Conservation (phyloP, 1,140 invertebrate species). For the Venustaconcha ellipsiformis region DNA sequence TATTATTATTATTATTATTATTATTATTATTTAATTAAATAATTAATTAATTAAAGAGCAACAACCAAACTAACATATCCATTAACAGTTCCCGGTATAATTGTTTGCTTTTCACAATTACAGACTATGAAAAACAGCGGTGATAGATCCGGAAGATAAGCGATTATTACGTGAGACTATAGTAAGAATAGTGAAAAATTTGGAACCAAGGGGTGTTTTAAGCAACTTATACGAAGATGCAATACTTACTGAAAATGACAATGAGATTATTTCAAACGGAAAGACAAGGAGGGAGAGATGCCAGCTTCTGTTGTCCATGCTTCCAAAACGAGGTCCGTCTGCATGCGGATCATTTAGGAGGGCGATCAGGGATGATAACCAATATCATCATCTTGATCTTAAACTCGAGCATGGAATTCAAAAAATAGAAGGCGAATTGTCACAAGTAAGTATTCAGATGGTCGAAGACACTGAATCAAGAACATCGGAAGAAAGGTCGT, state of each 20-base stretch:
- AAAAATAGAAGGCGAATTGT: background rate
- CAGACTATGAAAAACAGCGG: background rate
- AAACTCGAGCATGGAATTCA: background rate
- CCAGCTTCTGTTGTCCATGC: background rate
- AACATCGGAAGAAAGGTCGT: background rate
- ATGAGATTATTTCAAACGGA: background rate
- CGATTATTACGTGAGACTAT: background rate
- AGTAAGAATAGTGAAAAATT: background rate
- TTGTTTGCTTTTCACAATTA: background rate
- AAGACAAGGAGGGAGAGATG: conserved; percentile 6
- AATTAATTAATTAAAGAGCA: too few species aligned
- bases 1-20: too few species aligned
- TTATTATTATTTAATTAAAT: too few species aligned
- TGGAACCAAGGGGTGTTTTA: background rate
- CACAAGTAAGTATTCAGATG: background rate
- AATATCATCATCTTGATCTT: background rate
- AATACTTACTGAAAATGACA: conserved; percentile 1
- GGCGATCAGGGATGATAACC: background rate
- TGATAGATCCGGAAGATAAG: background rate
- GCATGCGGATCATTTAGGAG: background rate
- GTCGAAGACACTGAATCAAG: background rate
- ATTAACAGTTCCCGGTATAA: too few species aligned
- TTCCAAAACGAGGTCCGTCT: background rate
- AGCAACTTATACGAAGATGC: background rate
- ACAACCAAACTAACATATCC: too few species aligned